phyloP scores from a whole-genome alignment of 2,797 vertebrate species.

The Alosa sapidissima region DNA sequence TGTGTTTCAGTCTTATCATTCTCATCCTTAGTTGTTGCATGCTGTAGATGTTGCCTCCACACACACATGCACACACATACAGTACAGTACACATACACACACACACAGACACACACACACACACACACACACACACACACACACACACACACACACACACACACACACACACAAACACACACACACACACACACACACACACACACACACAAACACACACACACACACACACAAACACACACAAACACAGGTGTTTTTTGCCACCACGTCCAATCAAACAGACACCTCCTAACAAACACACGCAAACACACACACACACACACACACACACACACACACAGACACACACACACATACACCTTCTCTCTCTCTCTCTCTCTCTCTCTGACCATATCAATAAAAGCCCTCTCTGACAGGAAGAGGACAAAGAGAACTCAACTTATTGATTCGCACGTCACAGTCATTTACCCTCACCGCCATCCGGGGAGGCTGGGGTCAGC shows the following conservation, averaged over 20 bases:
- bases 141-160: background rate
- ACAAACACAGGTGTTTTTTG: conserved; percentile 1
- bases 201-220: conserved; percentile 11
- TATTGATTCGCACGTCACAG: conserved; percentile 73
- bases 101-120: conserved; percentile 14
- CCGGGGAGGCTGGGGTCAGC: background rate
- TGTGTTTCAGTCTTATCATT: background rate
- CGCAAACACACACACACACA: conserved; percentile 23
- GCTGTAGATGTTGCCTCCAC: background rate
- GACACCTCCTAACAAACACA: background rate
- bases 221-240: background rate
- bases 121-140: conserved; percentile 13
- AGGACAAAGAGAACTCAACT: conserved; percentile 62
- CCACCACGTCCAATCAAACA: conserved; percentile 4
- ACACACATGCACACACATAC: conserved; percentile 21
- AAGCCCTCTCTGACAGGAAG: conserved; percentile 55
- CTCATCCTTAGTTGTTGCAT: no score
- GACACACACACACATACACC: no score
- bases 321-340: background rate
- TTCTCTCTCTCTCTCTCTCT: no score
- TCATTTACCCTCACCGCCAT: conserved; percentile 56
- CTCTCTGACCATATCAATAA: conserved; percentile 42
- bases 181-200: conserved; percentile 10
- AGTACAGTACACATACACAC: background rate
- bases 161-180: conserved; percentile 1